Conservation (phyloP, 1,140 invertebrate genomes). For the Aphaenogaster floridana region DNA sequence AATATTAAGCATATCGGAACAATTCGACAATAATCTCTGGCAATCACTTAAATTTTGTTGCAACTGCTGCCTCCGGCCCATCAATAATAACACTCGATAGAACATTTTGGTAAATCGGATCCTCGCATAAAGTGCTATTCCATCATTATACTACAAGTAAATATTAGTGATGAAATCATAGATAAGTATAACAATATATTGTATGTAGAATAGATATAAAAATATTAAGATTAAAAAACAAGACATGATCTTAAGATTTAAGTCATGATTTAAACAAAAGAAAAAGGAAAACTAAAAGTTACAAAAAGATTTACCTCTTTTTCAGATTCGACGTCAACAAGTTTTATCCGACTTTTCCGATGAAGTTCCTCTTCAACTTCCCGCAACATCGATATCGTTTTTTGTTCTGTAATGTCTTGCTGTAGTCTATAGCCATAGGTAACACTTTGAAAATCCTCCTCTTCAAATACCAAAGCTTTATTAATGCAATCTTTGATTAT, state of each 20-base stretch:
- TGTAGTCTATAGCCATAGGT: slow-evolving; percentile 96
- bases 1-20: slow-evolving; percentile 92
- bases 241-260: not conserved
- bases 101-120: slow-evolving; percentile 95
- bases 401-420: slow-evolving; percentile 93
- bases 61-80: slow-evolving; percentile 88
- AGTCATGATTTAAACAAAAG: not conserved
- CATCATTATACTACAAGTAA: slow-evolving; percentile 87
- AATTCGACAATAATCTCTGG: slow-evolving; percentile 91
- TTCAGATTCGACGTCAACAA: slow-evolving; percentile 85
- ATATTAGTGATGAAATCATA: slow-evolving; percentile 57
- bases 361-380: slow-evolving; percentile 97
- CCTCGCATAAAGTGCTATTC: slow-evolving; percentile 92
- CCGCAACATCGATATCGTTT: slow-evolving; percentile 93
- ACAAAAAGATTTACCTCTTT: slow-evolving; percentile 78
- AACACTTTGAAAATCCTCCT: slow-evolving; percentile 98
- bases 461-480: slow-evolving; percentile 95
- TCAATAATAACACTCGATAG: slow-evolving; percentile 92
- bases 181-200: slow-evolving; percentile 34
- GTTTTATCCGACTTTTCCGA: slow-evolving; percentile 90
- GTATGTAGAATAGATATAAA: not conserved
- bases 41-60: slow-evolving; percentile 88
- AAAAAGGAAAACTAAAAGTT: not conserved
- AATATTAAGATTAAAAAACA: slow-evolving; percentile 10
- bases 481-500: slow-evolving; percentile 96